Conservation (phyloP, 2,797 vertebrate genomes). For the Oreortyx pictus region DNA sequence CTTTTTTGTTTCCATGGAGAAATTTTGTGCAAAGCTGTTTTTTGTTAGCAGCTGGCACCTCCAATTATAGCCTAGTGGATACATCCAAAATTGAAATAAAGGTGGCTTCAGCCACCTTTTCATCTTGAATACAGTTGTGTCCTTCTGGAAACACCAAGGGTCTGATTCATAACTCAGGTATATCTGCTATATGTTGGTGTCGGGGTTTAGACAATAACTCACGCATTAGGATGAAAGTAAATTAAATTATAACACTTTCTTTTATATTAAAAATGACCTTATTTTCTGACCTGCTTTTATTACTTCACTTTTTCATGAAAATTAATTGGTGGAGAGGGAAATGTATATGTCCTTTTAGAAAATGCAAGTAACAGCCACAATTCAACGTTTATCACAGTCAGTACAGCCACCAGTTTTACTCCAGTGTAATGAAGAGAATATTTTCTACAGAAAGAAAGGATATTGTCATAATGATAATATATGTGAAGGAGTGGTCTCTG, state of each 20-base stretch:
- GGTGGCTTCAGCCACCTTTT: slow-evolving; percentile 38
- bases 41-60: slow-evolving; percentile 30
- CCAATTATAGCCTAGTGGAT: slow-evolving; percentile 52
- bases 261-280: background rate
- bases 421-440: background rate
- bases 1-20: slow-evolving; percentile 62
- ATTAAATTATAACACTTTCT: background rate
- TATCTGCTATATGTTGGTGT: background rate
- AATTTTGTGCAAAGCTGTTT: slow-evolving; percentile 11
- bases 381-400: background rate
- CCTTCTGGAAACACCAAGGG: slow-evolving; percentile 30
- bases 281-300: background rate
- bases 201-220: background rate
- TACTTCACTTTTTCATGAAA: background rate
- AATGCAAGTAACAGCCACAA: background rate
- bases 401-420: background rate
- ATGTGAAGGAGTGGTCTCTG: background rate
- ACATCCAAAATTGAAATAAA: slow-evolving; percentile 47
- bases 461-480: background rate
- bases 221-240: background rate
- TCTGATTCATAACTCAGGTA: background rate
- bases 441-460: background rate
- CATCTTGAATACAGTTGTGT: slow-evolving; percentile 8
- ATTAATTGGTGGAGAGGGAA: background rate
- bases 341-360: background rate